phyloP scores from a whole-genome alignment of 2,113 vertebrate genomes.

The Erpornis zantholeuca region DNA sequence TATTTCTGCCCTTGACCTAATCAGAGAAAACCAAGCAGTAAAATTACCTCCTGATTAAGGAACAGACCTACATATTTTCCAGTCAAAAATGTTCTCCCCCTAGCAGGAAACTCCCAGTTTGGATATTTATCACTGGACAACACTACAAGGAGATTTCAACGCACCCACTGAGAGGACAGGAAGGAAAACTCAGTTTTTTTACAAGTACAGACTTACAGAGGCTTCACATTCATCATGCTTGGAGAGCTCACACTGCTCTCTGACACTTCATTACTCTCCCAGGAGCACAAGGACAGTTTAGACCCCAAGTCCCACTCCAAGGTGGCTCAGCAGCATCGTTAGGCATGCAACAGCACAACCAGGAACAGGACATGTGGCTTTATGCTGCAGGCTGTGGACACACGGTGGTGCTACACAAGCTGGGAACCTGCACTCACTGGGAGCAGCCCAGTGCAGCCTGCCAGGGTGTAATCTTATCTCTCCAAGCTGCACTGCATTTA shows the following conservation, averaged over 20 bases:
- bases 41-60: not conserved
- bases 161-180: not conserved
- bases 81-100: not conserved
- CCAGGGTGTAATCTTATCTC: not conserved
- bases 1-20: slow-evolving; percentile 94
- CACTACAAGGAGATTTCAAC: not conserved
- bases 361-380: not conserved
- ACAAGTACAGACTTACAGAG: not conserved
- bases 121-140: not conserved
- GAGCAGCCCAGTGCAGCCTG: not conserved
- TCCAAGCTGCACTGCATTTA: not conserved
- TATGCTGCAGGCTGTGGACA: slow-evolving; percentile 35
- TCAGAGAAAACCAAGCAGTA: slow-evolving; percentile 39
- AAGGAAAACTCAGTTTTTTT: not conserved
- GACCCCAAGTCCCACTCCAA: not conserved
- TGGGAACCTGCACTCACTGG: not conserved
- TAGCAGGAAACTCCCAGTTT: not conserved
- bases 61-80: not conserved
- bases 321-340: not conserved
- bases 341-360: slow-evolving; percentile 22
- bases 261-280: not conserved
- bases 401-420: slow-evolving; percentile 59
- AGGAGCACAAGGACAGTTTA: not conserved
- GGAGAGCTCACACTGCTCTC: not conserved
- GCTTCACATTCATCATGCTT: not conserved